Percentiles rank a stretch among this genome's conserved stretches.
phyloP scores from a whole-genome alignment of 2,797 vertebrate species.

The Sebastes paucispinis region DNA sequence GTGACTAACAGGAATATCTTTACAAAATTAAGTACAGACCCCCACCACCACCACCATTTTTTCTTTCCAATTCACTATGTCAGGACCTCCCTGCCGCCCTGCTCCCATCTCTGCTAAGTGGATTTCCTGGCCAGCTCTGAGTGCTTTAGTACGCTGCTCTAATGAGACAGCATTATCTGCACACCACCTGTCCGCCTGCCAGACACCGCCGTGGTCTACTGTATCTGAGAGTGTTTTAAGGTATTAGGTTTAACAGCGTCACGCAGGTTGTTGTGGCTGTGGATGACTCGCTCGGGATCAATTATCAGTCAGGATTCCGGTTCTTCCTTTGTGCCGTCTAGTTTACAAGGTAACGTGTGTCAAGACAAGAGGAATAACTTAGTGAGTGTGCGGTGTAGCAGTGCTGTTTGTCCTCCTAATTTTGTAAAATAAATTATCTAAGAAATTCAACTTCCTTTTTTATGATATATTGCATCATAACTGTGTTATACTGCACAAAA shows the following conservation, averaged over 20 bases:
- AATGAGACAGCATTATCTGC: slow-evolving; percentile 72
- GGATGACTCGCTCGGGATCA: slow-evolving; percentile 10
- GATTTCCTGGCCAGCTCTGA: slow-evolving; percentile 74
- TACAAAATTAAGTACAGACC: neutral
- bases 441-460: too few relatives aligned
- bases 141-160: slow-evolving; percentile 63
- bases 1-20: slow-evolving; percentile 46
- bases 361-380: neutral
- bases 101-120: slow-evolving; percentile 63
- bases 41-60: neutral
- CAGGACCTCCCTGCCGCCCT: slow-evolving; percentile 14
- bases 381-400: neutral
- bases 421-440: too few relatives aligned
- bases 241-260: slow-evolving; percentile 29
- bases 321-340: neutral
- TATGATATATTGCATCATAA: too few relatives aligned
- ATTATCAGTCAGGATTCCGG: neutral
- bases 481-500: too few relatives aligned
- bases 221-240: slow-evolving; percentile 1
- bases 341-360: neutral
- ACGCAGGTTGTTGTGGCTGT: neutral
- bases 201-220: neutral
- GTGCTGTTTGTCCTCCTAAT: neutral
- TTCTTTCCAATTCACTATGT: slow-evolving; percentile 7
- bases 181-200: slow-evolving; percentile 55